phyloP scores from a whole-genome alignment of 2,888 invertebrate genomes.

The Tenthredo amoena region DNA sequence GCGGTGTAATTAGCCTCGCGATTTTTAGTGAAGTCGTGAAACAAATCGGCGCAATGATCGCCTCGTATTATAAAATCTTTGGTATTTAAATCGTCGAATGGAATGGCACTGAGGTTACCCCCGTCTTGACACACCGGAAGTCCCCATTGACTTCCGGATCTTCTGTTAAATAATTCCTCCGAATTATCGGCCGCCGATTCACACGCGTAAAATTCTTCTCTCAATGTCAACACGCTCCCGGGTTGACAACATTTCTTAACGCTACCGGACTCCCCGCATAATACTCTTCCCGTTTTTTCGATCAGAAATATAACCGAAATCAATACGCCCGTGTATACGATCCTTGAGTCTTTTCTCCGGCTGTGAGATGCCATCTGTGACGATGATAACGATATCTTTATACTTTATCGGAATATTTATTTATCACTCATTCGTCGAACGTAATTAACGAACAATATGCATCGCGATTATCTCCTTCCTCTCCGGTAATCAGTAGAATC shows the following conservation, averaged over 20 bases:
- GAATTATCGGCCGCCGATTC: not conserved
- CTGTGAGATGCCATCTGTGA: not conserved
- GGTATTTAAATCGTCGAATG: not conserved
- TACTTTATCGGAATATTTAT: not conserved
- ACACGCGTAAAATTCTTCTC: not conserved
- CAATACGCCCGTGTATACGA: not conserved
- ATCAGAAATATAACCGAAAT: not conserved
- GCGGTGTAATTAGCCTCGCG: not conserved
- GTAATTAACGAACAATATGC: not conserved
- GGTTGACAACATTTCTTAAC: not conserved
- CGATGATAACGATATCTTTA: not conserved
- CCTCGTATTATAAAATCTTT: not conserved
- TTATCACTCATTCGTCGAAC: not conserved
- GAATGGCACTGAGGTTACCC: not conserved
- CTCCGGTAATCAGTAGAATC: not conserved
- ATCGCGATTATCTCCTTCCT: not conserved
- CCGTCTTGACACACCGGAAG: not conserved
- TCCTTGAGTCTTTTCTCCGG: not conserved
- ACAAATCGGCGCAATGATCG: conserved; percentile 38
- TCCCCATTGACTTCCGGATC: not conserved
- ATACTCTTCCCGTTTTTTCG: not conserved
- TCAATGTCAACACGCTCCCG: not conserved
- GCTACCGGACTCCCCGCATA: not conserved
- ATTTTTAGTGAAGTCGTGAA: not conserved
- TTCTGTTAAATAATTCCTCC: not conserved